Conservation (phyloP, 2,797 vertebrate genomes). For the Heteromormyrus szaboi region DNA sequence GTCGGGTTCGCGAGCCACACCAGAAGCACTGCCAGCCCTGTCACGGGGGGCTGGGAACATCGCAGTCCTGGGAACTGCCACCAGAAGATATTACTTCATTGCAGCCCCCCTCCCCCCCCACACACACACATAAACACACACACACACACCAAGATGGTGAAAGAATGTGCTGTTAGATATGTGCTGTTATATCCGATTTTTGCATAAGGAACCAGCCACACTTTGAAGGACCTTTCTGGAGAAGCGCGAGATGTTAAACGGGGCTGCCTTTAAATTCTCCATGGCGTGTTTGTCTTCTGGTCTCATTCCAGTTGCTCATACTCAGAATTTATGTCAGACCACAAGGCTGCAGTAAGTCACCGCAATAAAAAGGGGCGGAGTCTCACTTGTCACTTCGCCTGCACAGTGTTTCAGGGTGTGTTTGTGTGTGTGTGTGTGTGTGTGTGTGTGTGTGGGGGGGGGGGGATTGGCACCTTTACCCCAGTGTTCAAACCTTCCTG, state of each 20-base stretch:
- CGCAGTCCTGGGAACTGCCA: slow-evolving; percentile 37
- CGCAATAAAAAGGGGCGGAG: not conserved
- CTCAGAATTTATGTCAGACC: slow-evolving; percentile 29
- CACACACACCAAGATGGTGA: slow-evolving; percentile 44
- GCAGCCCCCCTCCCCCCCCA: slow-evolving; percentile 34
- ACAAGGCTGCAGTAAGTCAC: slow-evolving; percentile 22
- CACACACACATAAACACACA: slow-evolving; percentile 34
- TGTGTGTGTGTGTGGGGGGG: not conserved
- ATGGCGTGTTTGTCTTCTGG: not conserved
- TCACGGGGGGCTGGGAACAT: slow-evolving; percentile 39
- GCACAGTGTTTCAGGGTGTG: not conserved
- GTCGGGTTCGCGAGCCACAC: not conserved
- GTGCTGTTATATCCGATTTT: slow-evolving; percentile 38
- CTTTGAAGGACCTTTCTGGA: slow-evolving; percentile 27
- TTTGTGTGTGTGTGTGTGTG: not conserved
- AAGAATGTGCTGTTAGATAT: slow-evolving; percentile 55
- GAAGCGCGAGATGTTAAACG: slow-evolving; percentile 22
- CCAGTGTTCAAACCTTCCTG: not conserved
- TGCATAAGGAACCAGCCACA: slow-evolving; percentile 41
- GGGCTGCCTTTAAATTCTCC: slow-evolving; percentile 23
- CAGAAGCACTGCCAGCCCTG: slow-evolving; percentile 20
- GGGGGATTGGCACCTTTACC: no score
- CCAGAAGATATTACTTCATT: slow-evolving; percentile 64
- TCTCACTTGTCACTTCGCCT: not conserved
- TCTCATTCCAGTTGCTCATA: not conserved